Conservation (phyloP, 2,797 vertebrate species). For the Lagorchestes hirsutus region DNA sequence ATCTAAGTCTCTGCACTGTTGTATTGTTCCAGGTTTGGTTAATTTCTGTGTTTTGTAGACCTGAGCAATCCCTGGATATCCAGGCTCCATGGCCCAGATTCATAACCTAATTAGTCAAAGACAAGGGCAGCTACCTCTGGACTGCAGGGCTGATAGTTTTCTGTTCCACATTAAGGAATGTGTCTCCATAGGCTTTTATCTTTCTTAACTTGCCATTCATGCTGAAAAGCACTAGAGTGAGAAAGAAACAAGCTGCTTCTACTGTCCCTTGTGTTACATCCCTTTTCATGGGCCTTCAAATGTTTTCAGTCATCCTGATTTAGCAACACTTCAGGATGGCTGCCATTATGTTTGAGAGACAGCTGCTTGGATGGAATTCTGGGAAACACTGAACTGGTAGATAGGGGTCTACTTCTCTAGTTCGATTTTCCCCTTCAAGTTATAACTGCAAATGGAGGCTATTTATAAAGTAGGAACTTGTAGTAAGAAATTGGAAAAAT, state of each 20-base stretch:
- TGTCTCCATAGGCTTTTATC: slow-evolving; percentile 69
- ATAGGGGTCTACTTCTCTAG: slow-evolving; percentile 66
- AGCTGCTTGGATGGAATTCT: slow-evolving; percentile 78
- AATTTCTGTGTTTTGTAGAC: slow-evolving; percentile 7
- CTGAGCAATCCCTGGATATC: slow-evolving; percentile 60
- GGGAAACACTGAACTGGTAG: slow-evolving; percentile 74
- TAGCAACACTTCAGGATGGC: slow-evolving; percentile 66
- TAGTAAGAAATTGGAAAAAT: slow-evolving; percentile 64
- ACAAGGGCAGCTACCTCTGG: slow-evolving; percentile 65
- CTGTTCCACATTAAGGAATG: slow-evolving; percentile 45
- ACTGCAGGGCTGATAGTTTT: slow-evolving; percentile 62
- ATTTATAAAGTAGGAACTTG: slow-evolving; percentile 70
- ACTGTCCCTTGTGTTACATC: slow-evolving; percentile 19
- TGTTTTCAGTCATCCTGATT: slow-evolving; percentile 65
- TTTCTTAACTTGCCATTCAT: slow-evolving; percentile 69
- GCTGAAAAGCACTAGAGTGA: slow-evolving; percentile 49
- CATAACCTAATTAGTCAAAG: slow-evolving; percentile 75
- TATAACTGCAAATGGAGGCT: slow-evolving; percentile 75
- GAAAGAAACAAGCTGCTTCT: slow-evolving; percentile 61
- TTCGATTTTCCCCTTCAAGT: slow-evolving; percentile 75
- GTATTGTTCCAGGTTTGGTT: slow-evolving; percentile 26
- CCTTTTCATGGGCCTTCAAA: neutral
- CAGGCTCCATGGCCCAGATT: slow-evolving; percentile 59
- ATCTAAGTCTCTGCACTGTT: slow-evolving; percentile 31
- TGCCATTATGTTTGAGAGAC: slow-evolving; percentile 79